Evolutionary conservation across 2,888 invertebrate genomes (phyloP), one percentile per base, ranked within the genome.

Genomic region (Platycheirus albimanus): DNA sequence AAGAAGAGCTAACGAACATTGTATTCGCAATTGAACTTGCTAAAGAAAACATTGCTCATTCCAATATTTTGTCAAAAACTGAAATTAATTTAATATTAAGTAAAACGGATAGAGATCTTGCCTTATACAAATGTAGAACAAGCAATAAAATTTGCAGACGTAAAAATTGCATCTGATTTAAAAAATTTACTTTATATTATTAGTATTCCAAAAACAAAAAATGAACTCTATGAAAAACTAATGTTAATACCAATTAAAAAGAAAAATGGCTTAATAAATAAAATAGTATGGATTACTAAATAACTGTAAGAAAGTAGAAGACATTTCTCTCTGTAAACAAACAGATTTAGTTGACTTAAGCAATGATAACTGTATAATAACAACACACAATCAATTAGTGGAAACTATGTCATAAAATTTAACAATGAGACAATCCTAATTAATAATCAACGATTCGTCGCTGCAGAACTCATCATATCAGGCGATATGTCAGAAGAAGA

Each of bases 111-210:
- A 54, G 58, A 61, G 49, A 36, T 51, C n/a, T 51, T 78, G 7
- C 74, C 70, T 3, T 84, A 74, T 45, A 8, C 30, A 19, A 83
- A 79, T 11, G 24, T 76, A 10, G 76, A 83, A 61, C 75, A 85
- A 43, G 83, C 83, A 47, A 24, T 85, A 28, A 67, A 83, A 49
- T 67, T 85, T 36, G 74, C 71, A 1, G 63, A 81, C 15, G 63
- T 85, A 41, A 72, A 80, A 80, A 43, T 76, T 17, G 24, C 67
- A n/a, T 52, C 49, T 24, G 61, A 67, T 47, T 45, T 13, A 38
- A 47, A 38, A 1, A 38, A 20, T 28, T 38, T 84, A 20, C 33
- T 84, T 6, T 84, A 69, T 24, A 52, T 84, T 45, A 19, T 77
- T 30, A 52, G 67, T 43, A 74, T 79, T 70, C 75, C 75, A 13